A percentile compares a stretch with the other conserved stretches of the same genome.
phyloP scores from a whole-genome alignment of 1,140 invertebrate genomes.

The Thaumetopoea pityocampa region DNA sequence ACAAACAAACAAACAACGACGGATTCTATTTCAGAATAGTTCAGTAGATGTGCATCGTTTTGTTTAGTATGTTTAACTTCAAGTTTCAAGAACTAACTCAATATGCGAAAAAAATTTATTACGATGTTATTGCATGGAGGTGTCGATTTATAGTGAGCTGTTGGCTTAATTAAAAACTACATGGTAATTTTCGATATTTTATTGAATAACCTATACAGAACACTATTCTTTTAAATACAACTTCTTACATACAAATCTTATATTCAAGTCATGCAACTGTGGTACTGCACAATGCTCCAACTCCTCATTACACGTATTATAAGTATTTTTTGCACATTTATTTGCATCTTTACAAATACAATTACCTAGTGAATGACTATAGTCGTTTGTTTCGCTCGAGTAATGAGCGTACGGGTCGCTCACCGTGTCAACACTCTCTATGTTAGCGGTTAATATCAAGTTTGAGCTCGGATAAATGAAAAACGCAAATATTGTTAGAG shows the following conservation, averaged over 20 bases:
- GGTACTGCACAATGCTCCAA: conserved; percentile 48
- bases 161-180: not conserved
- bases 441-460: conserved; percentile 83
- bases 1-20: no score
- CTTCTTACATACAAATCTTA: conserved; percentile 58
- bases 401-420: conserved; percentile 75
- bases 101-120: no score
- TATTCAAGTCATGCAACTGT: conserved; percentile 62
- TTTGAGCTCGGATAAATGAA: conserved; percentile 91
- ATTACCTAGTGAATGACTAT: conserved; percentile 17
- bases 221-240: conserved; percentile 39
- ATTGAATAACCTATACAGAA: not conserved
- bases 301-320: conserved; percentile 27
- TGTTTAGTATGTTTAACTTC: no score
- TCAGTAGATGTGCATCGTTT: no score
- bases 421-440: conserved; percentile 83
- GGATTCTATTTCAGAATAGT: no score
- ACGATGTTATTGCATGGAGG: no score
- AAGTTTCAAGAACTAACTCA: no score
- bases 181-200: not conserved
- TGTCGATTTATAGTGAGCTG: no score
- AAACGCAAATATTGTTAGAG: conserved; percentile 85
- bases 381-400: conserved; percentile 16
- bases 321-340: conserved; percentile 48
- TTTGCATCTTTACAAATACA: conserved; percentile 55